Evolutionary conservation across 2,113 vertebrate species (phyloP).

Genomic region (Indicator indicator): DNA sequence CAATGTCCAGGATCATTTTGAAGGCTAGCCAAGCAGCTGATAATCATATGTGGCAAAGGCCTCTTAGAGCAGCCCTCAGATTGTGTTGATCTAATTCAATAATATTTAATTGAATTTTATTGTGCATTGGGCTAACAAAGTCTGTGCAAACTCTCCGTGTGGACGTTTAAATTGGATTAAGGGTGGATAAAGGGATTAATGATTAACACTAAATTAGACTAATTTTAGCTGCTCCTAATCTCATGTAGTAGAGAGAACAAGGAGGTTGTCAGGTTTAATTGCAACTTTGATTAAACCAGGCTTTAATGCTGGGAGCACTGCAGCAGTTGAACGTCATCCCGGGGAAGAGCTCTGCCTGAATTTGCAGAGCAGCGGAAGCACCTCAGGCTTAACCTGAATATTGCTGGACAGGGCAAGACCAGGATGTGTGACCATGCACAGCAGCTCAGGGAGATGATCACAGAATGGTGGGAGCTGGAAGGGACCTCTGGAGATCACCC

Average conservation of each 20-base stretch:
- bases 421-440: accelerated
- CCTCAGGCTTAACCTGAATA: not conserved
- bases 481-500: too few relatives aligned
- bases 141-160: not conserved
- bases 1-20: not conserved
- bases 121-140: not conserved
- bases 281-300: slow-evolving; percentile 5
- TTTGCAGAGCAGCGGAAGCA: not conserved
- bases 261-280: slow-evolving; percentile 40
- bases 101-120: not conserved
- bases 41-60: not conserved
- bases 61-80: not conserved
- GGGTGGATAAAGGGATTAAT: slow-evolving; percentile 40
- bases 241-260: not conserved
- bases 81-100: not conserved
- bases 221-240: slow-evolving; percentile 61
- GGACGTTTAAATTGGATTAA: slow-evolving; percentile 59
- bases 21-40: not conserved
- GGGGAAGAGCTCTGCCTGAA: not conserved
- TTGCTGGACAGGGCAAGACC: accelerated
- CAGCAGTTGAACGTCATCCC: not conserved
- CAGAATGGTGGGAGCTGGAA: too few relatives aligned
- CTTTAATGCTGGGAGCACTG: not conserved
- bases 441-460: not conserved
- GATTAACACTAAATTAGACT: slow-evolving; percentile 57